Evolutionary conservation across 1,140 invertebrate species (phyloP).

Genomic region (Macrobrachium rosenbergii): DNA sequence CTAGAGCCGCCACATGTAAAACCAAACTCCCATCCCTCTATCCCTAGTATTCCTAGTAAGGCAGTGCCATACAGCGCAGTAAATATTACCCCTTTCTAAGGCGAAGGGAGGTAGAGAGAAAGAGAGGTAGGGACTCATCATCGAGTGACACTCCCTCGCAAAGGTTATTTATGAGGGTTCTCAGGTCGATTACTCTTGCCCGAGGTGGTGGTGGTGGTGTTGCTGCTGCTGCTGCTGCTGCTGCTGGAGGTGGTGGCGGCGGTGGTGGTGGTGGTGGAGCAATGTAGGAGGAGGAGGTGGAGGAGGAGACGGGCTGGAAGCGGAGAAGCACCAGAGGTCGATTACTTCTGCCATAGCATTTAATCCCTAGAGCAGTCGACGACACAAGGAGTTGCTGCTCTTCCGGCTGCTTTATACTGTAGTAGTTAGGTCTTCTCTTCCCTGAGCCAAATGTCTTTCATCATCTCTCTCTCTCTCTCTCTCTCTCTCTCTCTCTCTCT

Average conservation of each 20-base stretch:
- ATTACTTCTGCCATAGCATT: neutral
- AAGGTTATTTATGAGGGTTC: conserved; percentile 7
- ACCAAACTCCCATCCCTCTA: conserved; percentile 32
- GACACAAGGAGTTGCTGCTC: too few species aligned
- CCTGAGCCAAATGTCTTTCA: too few species aligned
- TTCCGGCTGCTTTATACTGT: too few species aligned
- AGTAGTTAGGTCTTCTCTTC: too few species aligned
- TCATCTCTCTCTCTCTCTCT: too few species aligned
- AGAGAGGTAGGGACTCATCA: neutral
- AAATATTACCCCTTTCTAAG: neutral
- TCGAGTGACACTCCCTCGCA: conserved; percentile 7
- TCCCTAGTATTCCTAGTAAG: conserved; percentile 36
- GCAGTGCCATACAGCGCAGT: conserved; percentile 41
- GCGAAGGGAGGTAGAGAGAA: neutral
- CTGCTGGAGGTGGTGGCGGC: neutral
- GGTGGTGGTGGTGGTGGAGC: too few species aligned
- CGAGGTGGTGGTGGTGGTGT: neutral
- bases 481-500: too few species aligned
- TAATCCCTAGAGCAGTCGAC: too few species aligned
- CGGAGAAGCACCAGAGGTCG: neutral
- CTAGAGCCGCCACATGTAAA: conserved; percentile 27
- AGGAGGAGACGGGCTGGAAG: neutral
- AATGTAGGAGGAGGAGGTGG: too few species aligned
- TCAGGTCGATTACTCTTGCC: conserved; percentile 23
- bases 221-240: neutral